These are phyloP conservation scores for Rhabdophis nuchalis DNA, from an alignment of 2,797 vertebrate species.

Conservation along the genomic window DNA sequence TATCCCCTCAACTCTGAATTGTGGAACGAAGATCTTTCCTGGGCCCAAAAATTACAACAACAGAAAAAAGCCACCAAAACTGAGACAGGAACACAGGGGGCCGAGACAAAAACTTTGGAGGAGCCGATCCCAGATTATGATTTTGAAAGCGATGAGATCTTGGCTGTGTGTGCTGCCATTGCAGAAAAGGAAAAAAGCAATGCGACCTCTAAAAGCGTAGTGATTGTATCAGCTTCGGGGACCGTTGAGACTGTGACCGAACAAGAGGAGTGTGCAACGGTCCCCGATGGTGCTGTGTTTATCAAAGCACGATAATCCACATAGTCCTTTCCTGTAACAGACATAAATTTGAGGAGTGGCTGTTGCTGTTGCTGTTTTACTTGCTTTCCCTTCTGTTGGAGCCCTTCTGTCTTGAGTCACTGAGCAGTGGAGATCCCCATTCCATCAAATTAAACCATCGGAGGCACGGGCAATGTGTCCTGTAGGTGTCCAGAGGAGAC, in stretches of 20 bases:
- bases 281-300: slow-evolving; percentile 72
- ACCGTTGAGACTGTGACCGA: slow-evolving; percentile 71
- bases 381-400: not conserved
- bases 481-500: not conserved
- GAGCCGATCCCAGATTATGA: slow-evolving; percentile 89
- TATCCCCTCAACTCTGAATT: slow-evolving; percentile 82
- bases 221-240: slow-evolving; percentile 77
- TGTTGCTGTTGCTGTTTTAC: not conserved
- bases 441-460: not conserved
- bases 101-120: slow-evolving; percentile 65
- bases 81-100: slow-evolving; percentile 62
- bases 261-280: slow-evolving; percentile 50
- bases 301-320: slow-evolving; percentile 80
- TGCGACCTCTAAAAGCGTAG: slow-evolving; percentile 72
- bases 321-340: not conserved
- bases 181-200: slow-evolving; percentile 81
- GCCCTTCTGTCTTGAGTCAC: not conserved
- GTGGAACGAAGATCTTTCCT: slow-evolving; percentile 90
- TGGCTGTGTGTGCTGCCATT: slow-evolving; percentile 88
- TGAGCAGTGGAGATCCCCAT: not conserved
- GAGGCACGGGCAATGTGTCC: too few species aligned
- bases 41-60: slow-evolving; percentile 82
- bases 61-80: slow-evolving; percentile 70
- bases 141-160: slow-evolving; percentile 93
- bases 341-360: not conserved